phyloP scores from a whole-genome alignment of 2,888 invertebrate species.

The Dryomyza anilis region DNA sequence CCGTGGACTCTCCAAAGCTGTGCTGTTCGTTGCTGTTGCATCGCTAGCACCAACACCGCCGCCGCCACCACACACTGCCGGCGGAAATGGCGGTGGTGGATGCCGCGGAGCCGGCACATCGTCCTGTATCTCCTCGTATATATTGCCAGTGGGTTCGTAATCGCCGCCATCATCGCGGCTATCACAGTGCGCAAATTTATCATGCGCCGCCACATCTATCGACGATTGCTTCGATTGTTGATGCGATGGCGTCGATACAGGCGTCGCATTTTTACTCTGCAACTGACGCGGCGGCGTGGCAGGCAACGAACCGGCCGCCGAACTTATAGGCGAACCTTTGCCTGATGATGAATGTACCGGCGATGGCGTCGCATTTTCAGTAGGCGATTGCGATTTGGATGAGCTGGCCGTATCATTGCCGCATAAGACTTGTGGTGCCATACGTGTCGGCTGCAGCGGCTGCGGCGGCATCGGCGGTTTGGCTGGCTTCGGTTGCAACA shows the following conservation, averaged over 20 bases:
- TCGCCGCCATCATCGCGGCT: slow-evolving; percentile 28
- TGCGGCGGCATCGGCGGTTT: slow-evolving; percentile 54
- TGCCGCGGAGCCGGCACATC: slow-evolving; percentile 65
- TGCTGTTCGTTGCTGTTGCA: slow-evolving; percentile 27
- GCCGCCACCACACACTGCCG: slow-evolving; percentile 45
- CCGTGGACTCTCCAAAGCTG: slow-evolving; percentile 31
- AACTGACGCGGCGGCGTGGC: slow-evolving; percentile 52
- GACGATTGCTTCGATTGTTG: slow-evolving; percentile 49
- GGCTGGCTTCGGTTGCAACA: slow-evolving; percentile 46
- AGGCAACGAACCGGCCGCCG: slow-evolving; percentile 39
- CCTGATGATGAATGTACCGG: slow-evolving; percentile 45
- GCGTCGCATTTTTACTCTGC: slow-evolving; percentile 51
- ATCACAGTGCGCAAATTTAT: slow-evolving; percentile 27
- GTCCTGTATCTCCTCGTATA: slow-evolving; percentile 67
- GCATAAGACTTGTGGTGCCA: slow-evolving; percentile 42
- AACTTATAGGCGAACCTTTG: slow-evolving; percentile 46
- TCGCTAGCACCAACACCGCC: slow-evolving; percentile 62
- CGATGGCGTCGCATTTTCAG: slow-evolving; percentile 44
- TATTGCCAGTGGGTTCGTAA: slow-evolving; percentile 48
- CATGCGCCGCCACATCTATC: slow-evolving; percentile 39
- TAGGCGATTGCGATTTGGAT: slow-evolving; percentile 52
- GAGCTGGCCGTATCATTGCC: slow-evolving; percentile 43
- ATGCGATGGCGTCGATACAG: slow-evolving; percentile 49
- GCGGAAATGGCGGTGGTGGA: slow-evolving; percentile 68
- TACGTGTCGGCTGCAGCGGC: slow-evolving; percentile 43